Conservation (phyloP, 2,888 invertebrate species). For the Standfussiana lucernea region DNA sequence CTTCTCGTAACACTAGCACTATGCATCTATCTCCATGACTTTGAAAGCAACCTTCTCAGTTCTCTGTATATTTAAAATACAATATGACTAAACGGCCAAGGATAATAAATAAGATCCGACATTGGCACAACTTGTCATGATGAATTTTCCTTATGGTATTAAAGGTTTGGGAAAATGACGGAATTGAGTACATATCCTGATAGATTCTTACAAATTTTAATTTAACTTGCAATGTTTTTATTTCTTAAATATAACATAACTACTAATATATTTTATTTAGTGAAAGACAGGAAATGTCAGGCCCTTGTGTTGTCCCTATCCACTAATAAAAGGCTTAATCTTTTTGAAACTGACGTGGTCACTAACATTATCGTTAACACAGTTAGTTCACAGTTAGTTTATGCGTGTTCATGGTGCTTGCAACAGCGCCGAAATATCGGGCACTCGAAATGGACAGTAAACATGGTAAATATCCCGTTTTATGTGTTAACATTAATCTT, state of each 20-base stretch:
- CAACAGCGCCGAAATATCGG: too few relatives aligned
- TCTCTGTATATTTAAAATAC: not conserved
- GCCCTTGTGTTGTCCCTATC: not conserved
- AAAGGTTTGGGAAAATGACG: slow-evolving; percentile 22
- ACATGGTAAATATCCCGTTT: too few relatives aligned
- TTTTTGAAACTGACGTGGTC: too few relatives aligned
- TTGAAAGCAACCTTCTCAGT: not conserved
- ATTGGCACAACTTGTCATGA: not conserved
- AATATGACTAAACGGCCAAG: not conserved
- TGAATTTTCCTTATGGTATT: not conserved
- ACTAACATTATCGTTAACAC: too few relatives aligned
- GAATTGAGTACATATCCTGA: too few relatives aligned
- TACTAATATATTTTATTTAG: slow-evolving; percentile 4
- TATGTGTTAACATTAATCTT: too few relatives aligned
- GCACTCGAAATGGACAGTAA: too few relatives aligned
- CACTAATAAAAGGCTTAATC: not conserved
- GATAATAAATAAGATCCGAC: slow-evolving; percentile 4
- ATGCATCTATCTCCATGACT: not conserved
- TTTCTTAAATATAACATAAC: not conserved
- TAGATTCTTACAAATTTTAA: too few relatives aligned
- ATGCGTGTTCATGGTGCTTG: too few relatives aligned
- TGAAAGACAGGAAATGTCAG: not conserved
- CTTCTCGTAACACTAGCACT: not conserved
- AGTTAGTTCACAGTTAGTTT: too few relatives aligned
- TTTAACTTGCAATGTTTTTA: too few relatives aligned